Evolutionary conservation across 2,888 invertebrate genomes (phyloP), one percentile per base, ranked within the genome.

Genomic region (Drosophila algonquin): DNA sequence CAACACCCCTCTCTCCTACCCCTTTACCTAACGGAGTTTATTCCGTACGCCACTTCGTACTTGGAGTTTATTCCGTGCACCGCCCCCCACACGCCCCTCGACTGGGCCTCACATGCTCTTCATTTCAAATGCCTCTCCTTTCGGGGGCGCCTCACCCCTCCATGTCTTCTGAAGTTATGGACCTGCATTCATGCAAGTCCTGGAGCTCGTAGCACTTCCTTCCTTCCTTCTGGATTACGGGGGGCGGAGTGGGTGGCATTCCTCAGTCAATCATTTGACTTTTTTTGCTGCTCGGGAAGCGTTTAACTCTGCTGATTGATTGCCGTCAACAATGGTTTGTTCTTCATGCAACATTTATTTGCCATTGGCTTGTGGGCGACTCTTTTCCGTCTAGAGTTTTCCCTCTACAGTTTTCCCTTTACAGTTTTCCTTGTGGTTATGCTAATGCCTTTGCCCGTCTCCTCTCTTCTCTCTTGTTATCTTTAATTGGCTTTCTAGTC

Each of bases 281-380:
- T 27, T 48, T 32, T 35, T 35, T 35, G 18, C 18, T 18, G 18
- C 35, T 18, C 18, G 40, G 82, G 85, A 89, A 86, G 63, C 89
- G 83, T 86, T 86, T 86, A 89, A 89, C 76, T 85, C 81, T 79
- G 75, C 80, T 89, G 86, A 89, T 86, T 89, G 86, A 89, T 86
- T 89, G 86, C 89, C 82, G 86, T 89, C 89, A 87, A 80, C 89
- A 87, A 89, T 86, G 89, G 89, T 86, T 85, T 84, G 89, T 89
- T 81, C 84, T 73, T 81, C 81, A 80, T 88, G 75, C 87, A 84
- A 81, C 83, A 84, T 88, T 86, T 88, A 80, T 84, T 86, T 79
- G 67, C 77, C 79, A 87, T 80, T 75, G 80, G 63, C 47, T 65
- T 58, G 65, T 51, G 54, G 40, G 35, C n/a, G n/a, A 35, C 48